Evolutionary conservation across 2,888 invertebrate species (phyloP).

Genomic region (Gasteruption jaculator): DNA sequence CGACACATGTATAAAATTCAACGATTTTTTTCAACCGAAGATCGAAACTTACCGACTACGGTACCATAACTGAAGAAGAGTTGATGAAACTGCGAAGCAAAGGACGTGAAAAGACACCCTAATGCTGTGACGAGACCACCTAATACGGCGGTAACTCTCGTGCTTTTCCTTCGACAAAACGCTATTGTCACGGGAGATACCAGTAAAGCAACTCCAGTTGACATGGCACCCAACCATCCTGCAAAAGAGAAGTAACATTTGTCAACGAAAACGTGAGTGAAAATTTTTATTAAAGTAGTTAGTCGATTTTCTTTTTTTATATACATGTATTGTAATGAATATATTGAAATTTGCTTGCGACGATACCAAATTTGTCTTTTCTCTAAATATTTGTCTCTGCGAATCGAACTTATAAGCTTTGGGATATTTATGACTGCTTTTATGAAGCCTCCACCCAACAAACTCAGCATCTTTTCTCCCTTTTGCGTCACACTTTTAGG

Average conservation of each 20-base stretch:
- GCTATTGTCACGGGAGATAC: constrained; percentile 81
- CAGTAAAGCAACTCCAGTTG: constrained; percentile 73
- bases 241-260: constrained; percentile 46
- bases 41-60: constrained; percentile 53
- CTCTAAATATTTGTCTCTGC: no score
- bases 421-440: no score
- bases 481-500: no score
- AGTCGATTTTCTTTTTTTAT: no score
- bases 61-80: constrained; percentile 78
- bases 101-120: constrained; percentile 85
- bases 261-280: not conserved
- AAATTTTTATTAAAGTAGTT: no score
- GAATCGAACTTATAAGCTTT: no score
- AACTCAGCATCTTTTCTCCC: no score
- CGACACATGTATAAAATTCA: no score
- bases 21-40: constrained; percentile 12
- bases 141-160: constrained; percentile 82
- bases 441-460: no score
- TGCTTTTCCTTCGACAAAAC: constrained; percentile 79
- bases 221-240: constrained; percentile 82
- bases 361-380: no score
- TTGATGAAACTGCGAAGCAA: constrained; percentile 86
- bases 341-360: no score
- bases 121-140: constrained; percentile 82
- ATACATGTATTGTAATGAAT: no score